These are phyloP conservation scores for Sinodicranocentrus sp. DNA, from an alignment of 2,888 invertebrate genomes.

Conservation along the genomic window DNA sequence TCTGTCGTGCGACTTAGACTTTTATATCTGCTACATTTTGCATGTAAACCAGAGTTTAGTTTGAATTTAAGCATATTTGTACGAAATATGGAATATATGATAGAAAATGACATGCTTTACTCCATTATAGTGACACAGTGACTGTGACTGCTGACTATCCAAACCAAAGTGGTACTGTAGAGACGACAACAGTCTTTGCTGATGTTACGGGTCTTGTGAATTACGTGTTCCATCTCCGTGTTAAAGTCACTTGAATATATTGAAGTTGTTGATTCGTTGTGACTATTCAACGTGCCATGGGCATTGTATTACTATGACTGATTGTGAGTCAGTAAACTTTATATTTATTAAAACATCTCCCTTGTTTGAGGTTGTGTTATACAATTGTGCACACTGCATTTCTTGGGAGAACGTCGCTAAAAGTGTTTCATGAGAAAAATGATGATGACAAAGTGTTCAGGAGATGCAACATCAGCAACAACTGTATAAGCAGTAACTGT, in stretches of 20 bases:
- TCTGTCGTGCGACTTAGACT: no score
- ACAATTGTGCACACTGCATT: neutral
- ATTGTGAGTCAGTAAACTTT: conserved; percentile 23
- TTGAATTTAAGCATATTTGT: no score
- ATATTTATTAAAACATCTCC: neutral
- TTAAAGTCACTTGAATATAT: neutral
- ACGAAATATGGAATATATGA: conserved; percentile 23
- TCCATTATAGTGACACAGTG: conserved; percentile 37
- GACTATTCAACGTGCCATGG: neutral
- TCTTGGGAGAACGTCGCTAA: conserved; percentile 15
- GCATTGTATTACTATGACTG: neutral
- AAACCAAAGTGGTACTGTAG: neutral
- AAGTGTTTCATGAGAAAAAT: conserved; percentile 33
- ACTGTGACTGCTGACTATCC: conserved; percentile 36
- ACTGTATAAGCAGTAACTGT: conserved; percentile 8
- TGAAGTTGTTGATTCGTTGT: neutral
- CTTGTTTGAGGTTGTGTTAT: neutral
- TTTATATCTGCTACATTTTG: no score
- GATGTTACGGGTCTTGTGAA: conserved; percentile 35
- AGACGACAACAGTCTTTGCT: conserved; percentile 24
- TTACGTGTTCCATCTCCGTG: conserved; percentile 45
- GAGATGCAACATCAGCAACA: conserved; percentile 15
- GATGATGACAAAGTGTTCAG: conserved; percentile 12
- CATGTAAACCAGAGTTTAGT: no score
- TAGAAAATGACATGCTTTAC: conserved; percentile 43